These are phyloP conservation scores for Myiagra hebetior DNA, from an alignment of 2,113 vertebrate species.

Conservation along the genomic window DNA sequence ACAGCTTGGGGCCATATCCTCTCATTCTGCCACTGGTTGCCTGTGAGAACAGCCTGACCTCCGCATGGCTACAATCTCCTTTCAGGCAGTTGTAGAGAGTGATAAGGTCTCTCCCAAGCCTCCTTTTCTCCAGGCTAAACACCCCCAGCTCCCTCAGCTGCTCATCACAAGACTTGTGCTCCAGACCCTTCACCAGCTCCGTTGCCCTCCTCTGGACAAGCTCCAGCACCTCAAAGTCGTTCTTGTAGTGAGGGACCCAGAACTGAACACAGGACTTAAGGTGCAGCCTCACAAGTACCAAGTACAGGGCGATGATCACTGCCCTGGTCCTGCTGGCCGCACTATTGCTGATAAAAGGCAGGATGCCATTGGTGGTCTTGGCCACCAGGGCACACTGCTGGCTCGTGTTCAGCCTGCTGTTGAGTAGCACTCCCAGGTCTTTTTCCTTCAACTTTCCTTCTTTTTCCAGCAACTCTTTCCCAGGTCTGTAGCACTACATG, in stretches of 20 bases:
- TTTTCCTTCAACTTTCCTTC: not conserved
- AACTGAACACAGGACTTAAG: not conserved
- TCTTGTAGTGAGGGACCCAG: not conserved
- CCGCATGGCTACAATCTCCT: not conserved
- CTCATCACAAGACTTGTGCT: not conserved
- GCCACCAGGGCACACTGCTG: not conserved
- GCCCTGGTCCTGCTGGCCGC: too few relatives aligned
- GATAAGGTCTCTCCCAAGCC: not conserved
- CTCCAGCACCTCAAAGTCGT: not conserved
- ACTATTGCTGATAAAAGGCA: not conserved
- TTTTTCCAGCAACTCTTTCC: not conserved
- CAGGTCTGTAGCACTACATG: not conserved
- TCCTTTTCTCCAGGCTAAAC: not conserved
- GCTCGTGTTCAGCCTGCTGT: not conserved
- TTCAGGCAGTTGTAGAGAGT: not conserved
- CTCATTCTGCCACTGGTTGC: not conserved
- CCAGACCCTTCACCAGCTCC: not conserved
- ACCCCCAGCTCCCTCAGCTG: not conserved
- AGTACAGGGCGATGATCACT: not conserved
- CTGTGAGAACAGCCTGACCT: not conserved
- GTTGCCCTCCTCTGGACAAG: not conserved
- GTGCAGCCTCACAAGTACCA: rapidly evolving
- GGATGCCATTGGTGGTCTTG: not conserved
- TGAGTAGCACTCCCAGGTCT: not conserved
- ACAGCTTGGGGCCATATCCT: not conserved